Evolutionary conservation across 2,113 vertebrate genomes (phyloP).

Genomic region (Numenius arquata): DNA sequence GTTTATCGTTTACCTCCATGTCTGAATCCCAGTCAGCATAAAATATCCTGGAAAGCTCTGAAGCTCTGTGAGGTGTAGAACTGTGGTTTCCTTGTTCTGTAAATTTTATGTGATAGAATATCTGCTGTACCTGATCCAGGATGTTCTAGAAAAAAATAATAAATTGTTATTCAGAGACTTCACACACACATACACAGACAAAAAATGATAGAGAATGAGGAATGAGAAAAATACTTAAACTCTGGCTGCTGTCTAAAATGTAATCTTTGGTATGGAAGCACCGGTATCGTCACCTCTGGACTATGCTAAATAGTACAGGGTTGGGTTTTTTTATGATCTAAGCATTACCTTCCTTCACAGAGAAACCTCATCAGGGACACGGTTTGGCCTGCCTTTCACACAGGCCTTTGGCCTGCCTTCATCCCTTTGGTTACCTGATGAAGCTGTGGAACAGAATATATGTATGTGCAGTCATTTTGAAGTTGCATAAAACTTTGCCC

Average conservation of each 20-base stretch:
- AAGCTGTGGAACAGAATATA: background rate
- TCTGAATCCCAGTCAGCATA: background rate
- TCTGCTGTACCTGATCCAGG: too few relatives aligned
- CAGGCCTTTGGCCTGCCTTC: too few relatives aligned
- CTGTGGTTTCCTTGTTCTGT: background rate
- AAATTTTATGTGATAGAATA: background rate
- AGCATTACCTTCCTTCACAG: background rate
- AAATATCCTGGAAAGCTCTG: background rate
- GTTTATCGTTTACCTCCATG: background rate
- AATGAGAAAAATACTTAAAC: background rate
- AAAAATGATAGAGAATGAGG: background rate
- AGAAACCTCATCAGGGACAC: background rate
- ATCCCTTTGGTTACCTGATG: background rate
- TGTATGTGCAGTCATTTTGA: background rate
- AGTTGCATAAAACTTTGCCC: background rate
- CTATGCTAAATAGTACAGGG: background rate
- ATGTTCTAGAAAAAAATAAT: background rate
- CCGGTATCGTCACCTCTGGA: background rate
- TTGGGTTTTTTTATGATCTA: background rate
- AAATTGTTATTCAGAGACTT: background rate
- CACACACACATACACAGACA: fast-evolving
- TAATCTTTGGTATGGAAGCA: background rate
- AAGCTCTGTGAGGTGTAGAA: background rate
- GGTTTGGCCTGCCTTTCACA: background rate
- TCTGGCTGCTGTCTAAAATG: background rate